phyloP scores from a whole-genome alignment of 1,140 invertebrate species.

The Lepidurus couesii region DNA sequence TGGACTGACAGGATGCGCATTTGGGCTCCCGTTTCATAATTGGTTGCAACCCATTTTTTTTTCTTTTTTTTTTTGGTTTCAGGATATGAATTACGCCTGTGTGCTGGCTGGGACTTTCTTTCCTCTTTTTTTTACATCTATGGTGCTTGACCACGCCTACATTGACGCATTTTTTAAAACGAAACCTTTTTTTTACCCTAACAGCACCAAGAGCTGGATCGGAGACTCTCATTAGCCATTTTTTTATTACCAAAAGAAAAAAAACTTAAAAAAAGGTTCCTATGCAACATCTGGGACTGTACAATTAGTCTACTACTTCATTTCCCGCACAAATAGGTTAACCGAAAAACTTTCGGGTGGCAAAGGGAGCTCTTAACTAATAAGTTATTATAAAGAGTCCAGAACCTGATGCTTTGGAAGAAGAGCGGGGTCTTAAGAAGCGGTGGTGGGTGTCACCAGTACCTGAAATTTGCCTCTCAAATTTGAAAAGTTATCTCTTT shows the following conservation, averaged over 20 bases:
- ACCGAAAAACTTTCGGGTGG: neutral
- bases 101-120: too few species aligned
- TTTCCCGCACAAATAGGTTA: neutral
- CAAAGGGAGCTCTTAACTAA: neutral
- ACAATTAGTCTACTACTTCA: neutral
- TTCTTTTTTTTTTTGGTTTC: neutral
- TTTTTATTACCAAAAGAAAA: neutral
- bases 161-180: neutral
- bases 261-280: neutral
- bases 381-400: neutral
- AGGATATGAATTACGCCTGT: neutral
- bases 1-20: conserved; percentile 2
- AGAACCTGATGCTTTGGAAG: neutral
- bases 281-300: conserved; percentile 6
- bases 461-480: conserved; percentile 11
- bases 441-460: neutral
- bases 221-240: conserved; percentile 13
- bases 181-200: neutral
- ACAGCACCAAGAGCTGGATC: neutral
- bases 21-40: conserved; percentile 15
- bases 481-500: neutral
- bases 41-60: conserved; percentile 2
- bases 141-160: neutral
- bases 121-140: neutral
- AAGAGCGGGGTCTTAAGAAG: neutral